phyloP scores from a whole-genome alignment of 2,888 invertebrate species.

The Argynnis bischoffii region DNA sequence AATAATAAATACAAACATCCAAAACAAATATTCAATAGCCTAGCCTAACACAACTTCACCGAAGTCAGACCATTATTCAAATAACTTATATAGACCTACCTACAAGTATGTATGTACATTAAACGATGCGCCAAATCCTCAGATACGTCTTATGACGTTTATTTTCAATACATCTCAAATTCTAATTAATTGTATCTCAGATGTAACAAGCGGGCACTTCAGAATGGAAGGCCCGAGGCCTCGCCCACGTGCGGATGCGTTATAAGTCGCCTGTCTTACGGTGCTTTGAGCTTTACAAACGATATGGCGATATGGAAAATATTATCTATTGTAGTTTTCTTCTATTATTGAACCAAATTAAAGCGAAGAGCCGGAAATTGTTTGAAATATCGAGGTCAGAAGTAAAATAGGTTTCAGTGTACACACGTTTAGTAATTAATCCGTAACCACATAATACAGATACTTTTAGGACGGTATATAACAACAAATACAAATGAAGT shows the following conservation, averaged over 20 bases:
- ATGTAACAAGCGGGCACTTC: slow-evolving; percentile 34
- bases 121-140: not conserved
- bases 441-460: too few relatives aligned
- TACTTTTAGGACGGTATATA: too few relatives aligned
- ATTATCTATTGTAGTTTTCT: not conserved
- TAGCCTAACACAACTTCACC: too few relatives aligned
- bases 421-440: too few relatives aligned
- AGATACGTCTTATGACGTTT: slow-evolving; percentile 6
- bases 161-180: slow-evolving; percentile 34
- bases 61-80: too few relatives aligned
- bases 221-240: slow-evolving; percentile 52
- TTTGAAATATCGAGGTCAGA: too few relatives aligned
- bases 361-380: too few relatives aligned
- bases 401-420: too few relatives aligned
- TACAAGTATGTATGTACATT: slow-evolving; percentile 7
- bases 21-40: too few relatives aligned
- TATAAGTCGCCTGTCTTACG: slow-evolving; percentile 70
- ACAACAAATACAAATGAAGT: too few relatives aligned
- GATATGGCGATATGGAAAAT: not conserved
- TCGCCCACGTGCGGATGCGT: slow-evolving; percentile 71
- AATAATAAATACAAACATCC: too few relatives aligned
- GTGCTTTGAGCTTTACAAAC: slow-evolving; percentile 45
- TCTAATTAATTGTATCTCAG: slow-evolving; percentile 39
- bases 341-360: not conserved
- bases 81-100: not conserved